Percentiles rank a stretch among this genome's conserved stretches.
Conservation (phyloP, 2,797 vertebrate genomes). For the Remorina albescens region DNA sequence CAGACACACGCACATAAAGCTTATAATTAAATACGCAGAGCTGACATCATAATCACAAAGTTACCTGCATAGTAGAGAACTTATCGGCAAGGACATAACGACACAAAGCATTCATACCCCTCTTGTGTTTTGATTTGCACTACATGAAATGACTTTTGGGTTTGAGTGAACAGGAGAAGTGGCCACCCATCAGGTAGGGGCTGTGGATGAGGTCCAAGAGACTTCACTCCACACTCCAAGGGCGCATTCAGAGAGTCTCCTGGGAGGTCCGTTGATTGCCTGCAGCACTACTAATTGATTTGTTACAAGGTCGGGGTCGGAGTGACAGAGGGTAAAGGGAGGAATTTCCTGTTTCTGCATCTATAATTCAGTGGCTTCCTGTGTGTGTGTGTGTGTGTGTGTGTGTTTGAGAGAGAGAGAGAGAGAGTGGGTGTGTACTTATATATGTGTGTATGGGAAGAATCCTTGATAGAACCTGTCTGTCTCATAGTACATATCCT, state of each 20-base stretch:
- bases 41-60: too few species aligned
- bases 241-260: slow-evolving; percentile 62
- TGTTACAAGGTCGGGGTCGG: slow-evolving; percentile 82
- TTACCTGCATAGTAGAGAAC: slow-evolving; percentile 37
- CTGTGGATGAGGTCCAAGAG: slow-evolving; percentile 56
- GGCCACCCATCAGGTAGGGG: slow-evolving; percentile 74
- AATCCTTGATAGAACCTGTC: background rate
- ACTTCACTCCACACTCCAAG: slow-evolving; percentile 67
- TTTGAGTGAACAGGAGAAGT: slow-evolving; percentile 43
- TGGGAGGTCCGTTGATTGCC: slow-evolving; percentile 77
- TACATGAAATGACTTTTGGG: slow-evolving; percentile 56
- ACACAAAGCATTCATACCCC: slow-evolving; percentile 44
- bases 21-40: too few species aligned
- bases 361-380: slow-evolving; percentile 86
- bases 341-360: slow-evolving; percentile 88
- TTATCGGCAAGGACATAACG: slow-evolving; percentile 37
- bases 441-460: slow-evolving; percentile 12
- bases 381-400: slow-evolving; percentile 49
- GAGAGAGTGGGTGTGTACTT: background rate
- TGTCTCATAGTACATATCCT: background rate
- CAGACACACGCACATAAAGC: too few species aligned
- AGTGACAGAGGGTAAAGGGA: slow-evolving; percentile 80
- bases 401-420: slow-evolving; percentile 9
- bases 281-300: slow-evolving; percentile 85
- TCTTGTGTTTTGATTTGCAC: slow-evolving; percentile 62